Base-by-base conservation (phyloP, 1,140 invertebrate genomes). In the Pectinophora gossypiella region DNA sequence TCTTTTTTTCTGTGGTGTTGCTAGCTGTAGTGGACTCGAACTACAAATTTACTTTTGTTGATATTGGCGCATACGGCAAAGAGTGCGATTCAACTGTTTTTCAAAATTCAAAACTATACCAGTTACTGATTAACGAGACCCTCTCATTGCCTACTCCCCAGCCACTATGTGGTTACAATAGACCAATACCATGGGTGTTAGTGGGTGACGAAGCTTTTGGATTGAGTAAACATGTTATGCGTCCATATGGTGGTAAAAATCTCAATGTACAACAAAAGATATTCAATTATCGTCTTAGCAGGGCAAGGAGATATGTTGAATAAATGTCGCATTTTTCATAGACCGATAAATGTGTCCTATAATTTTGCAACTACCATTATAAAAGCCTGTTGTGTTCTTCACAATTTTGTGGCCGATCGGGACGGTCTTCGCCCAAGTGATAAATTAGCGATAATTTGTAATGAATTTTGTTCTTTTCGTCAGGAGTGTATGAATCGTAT, bases 1-100 rank as follows among this genome's bases (percentile, higher is more conserved):
- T 54, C 68, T 20, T 80, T 54, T 88, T 78, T 55, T 80, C 66
- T 18, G 72, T 88, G 12, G 76, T 87, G 16, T 56, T 89, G 15
- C 62, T 87, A 52, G 87, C 68, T 12, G 53, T 78, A 3, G 68
- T 44, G 23, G 79, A 86, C 72, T 61, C 72, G 21, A 60, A 79
- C 52, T 79, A 79, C 55, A 43, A 43, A 19, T 43, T 43, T 19
- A 19, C 54, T 59, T 43, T 87, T 88, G 59, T 86, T 22, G 75
- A 87, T 46, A 58, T 88, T 36, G 83, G 85, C 16, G 49, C 62
- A 19, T 74, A 72, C 55, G 79, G 85, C 9, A 72, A 64, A 55
- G 59, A 80, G 46, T 64, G 46, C 13, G 52, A 88, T 56, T 71
- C 67, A 32, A 56, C 63, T 19, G 58, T 83, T 48, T 87, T 85